Conservation (phyloP, 1,140 invertebrate genomes). For the Druon quercuslanigerum region DNA sequence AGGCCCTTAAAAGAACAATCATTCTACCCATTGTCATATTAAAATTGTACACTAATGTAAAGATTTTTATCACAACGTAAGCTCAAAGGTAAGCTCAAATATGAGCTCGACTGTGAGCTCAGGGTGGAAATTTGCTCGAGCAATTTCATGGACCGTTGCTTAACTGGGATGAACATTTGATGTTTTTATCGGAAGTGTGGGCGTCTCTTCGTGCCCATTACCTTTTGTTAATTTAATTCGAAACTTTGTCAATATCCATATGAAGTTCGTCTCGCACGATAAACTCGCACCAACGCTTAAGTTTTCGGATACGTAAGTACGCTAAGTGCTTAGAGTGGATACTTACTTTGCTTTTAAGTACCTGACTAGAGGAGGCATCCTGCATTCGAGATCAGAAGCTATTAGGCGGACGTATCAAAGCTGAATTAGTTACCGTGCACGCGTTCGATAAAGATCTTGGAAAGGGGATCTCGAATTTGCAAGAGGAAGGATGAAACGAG, state of each 20-base stretch:
- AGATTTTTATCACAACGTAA: not conserved
- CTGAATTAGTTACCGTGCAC: slow-evolving; percentile 14
- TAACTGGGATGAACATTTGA: not conserved
- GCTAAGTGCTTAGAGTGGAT: slow-evolving; percentile 25
- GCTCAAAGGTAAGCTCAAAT: too few relatives aligned
- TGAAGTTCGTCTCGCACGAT: slow-evolving; percentile 34
- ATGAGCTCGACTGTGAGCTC: not conserved
- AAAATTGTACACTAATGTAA: too few relatives aligned
- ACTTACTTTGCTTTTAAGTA: slow-evolving; percentile 12
- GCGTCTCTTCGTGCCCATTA: slow-evolving; percentile 21
- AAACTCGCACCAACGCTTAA: slow-evolving; percentile 34
- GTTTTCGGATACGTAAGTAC: slow-evolving; percentile 32
- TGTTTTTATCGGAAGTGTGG: not conserved
- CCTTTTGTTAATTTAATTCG: slow-evolving; percentile 34
- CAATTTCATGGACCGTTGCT: slow-evolving; percentile 14
- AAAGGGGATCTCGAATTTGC: slow-evolving; percentile 14
- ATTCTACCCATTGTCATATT: too few relatives aligned
- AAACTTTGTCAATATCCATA: slow-evolving; percentile 38
- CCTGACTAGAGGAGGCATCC: slow-evolving; percentile 15
- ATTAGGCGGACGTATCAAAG: slow-evolving; percentile 27
- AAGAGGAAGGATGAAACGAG: slow-evolving; percentile 12
- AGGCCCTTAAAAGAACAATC: too few relatives aligned
- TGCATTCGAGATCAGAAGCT: slow-evolving; percentile 32
- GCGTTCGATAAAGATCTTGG: slow-evolving; percentile 12
- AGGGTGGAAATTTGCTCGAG: not conserved